A percentile compares a stretch with the other conserved stretches of the same genome.
Conservation (phyloP, 2,888 invertebrate species). For the Drosophila monieri region DNA sequence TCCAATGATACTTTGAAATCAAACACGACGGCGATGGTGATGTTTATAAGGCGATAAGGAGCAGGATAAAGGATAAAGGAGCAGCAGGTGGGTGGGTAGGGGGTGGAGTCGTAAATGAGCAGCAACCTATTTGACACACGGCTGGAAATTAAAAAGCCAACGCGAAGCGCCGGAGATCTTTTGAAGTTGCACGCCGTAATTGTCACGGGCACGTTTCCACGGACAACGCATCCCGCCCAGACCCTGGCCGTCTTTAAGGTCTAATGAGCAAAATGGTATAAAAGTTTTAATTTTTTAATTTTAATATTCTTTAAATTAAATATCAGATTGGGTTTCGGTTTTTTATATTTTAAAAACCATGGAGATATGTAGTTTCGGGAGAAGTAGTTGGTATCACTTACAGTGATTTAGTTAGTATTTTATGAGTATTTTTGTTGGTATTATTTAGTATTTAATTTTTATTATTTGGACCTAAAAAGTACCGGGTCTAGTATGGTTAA, state of each 20-base stretch:
- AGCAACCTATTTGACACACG: constrained; percentile 63
- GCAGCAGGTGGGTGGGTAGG: constrained; percentile 8
- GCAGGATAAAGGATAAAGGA: constrained; percentile 1
- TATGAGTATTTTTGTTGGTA: no score
- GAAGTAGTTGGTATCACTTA: no score
- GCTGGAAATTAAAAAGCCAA: constrained; percentile 63
- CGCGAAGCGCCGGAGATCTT: constrained; percentile 35
- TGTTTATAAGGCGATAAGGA: constrained; percentile 14
- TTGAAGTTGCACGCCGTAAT: constrained; percentile 63
- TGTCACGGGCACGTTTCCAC: constrained; percentile 50
- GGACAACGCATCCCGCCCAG: constrained; percentile 32
- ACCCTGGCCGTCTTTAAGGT: background rate
- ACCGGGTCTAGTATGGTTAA: background rate
- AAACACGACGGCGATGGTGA: constrained; percentile 55
- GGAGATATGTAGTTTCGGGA: no score
- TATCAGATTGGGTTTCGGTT: background rate
- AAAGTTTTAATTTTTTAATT: constrained; percentile 20
- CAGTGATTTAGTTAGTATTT: no score
- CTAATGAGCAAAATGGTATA: constrained; percentile 21
- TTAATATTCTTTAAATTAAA: constrained; percentile 2
- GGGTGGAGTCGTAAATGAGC: constrained; percentile 50
- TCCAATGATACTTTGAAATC: constrained; percentile 79
- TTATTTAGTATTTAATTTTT: no score
- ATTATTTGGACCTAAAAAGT: background rate
- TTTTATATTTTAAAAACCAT: background rate